Evolutionary conservation across 2,888 invertebrate species (phyloP).

Genomic region (Lepetodrilus schrolli): DNA sequence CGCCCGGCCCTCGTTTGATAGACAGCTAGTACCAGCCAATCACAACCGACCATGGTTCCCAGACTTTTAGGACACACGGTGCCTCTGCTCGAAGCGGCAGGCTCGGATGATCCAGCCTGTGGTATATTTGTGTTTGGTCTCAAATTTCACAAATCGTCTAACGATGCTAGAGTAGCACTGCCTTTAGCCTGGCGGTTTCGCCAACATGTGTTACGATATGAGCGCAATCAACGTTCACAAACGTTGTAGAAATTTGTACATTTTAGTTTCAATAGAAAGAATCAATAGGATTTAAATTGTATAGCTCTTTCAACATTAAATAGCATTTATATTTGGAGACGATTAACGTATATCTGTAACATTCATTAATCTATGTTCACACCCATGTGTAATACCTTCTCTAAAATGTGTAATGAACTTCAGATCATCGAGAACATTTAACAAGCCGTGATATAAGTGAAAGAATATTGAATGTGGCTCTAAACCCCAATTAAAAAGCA

Average conservation of each 20-base stretch:
- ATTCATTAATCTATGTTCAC: too few species aligned
- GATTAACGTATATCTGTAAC: too few species aligned
- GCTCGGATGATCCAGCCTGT: not conserved
- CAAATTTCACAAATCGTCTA: conserved; percentile 1
- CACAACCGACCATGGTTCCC: not conserved
- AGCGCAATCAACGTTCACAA: not conserved
- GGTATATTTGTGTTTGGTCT: conserved; percentile 18
- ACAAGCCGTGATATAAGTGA: too few species aligned
- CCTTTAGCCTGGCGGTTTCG: not conserved
- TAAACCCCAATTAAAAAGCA: too few species aligned
- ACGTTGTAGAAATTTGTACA: too few species aligned
- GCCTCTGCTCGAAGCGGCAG: not conserved
- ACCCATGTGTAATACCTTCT: too few species aligned
- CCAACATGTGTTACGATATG: not conserved
- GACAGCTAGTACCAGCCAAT: conserved; percentile 26
- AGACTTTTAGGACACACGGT: not conserved
- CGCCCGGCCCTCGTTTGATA: conserved; percentile 19
- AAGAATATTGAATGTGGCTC: too few species aligned
- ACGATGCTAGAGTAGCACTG: not conserved
- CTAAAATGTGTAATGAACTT: too few species aligned
- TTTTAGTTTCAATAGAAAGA: too few species aligned
- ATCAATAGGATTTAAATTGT: not conserved
- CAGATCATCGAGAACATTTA: too few species aligned
- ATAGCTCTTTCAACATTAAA: not conserved
- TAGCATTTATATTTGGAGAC: too few species aligned